Percentiles rank a stretch among this genome's conserved stretches.
Conservation (phyloP, 2,113 vertebrate genomes). For the Coptodon bakossiorum region DNA sequence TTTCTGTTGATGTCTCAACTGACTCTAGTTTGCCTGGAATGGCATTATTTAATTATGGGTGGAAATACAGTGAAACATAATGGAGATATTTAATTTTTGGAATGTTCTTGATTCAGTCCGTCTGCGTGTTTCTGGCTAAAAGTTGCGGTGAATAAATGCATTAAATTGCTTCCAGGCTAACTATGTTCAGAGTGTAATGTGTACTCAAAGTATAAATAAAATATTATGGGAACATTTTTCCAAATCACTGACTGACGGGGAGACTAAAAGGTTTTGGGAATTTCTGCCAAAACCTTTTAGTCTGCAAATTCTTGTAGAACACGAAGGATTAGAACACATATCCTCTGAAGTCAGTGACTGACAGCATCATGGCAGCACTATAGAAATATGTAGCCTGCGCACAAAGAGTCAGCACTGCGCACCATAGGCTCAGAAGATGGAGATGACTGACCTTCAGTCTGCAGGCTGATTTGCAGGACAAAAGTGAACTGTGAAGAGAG, state of each 20-base stretch:
- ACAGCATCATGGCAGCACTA: not conserved
- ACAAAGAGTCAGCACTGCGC: not conserved
- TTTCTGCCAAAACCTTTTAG: not conserved
- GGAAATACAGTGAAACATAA: not conserved
- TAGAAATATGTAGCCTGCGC: not conserved
- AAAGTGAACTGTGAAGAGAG: constrained; percentile 17
- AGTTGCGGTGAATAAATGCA: not conserved
- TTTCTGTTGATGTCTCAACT: not conserved
- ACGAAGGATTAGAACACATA: not conserved
- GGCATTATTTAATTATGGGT: not conserved
- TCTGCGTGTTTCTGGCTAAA: not conserved
- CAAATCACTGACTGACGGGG: not conserved
- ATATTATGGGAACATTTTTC: not conserved
- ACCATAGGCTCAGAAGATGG: not conserved
- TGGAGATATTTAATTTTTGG: not conserved
- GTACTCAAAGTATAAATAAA: not conserved
- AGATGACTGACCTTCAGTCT: not conserved
- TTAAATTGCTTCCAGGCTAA: constrained; percentile 20
- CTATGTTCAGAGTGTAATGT: not conserved
- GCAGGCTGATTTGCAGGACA: constrained; percentile 31
- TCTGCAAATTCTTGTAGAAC: not conserved
- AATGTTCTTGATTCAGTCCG: not conserved
- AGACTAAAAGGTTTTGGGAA: not conserved
- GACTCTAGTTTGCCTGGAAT: not conserved
- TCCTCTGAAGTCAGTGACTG: not conserved